These are phyloP conservation scores for Florisuga fusca DNA, from an alignment of 2,797 vertebrate species.

Conservation along the genomic window DNA sequence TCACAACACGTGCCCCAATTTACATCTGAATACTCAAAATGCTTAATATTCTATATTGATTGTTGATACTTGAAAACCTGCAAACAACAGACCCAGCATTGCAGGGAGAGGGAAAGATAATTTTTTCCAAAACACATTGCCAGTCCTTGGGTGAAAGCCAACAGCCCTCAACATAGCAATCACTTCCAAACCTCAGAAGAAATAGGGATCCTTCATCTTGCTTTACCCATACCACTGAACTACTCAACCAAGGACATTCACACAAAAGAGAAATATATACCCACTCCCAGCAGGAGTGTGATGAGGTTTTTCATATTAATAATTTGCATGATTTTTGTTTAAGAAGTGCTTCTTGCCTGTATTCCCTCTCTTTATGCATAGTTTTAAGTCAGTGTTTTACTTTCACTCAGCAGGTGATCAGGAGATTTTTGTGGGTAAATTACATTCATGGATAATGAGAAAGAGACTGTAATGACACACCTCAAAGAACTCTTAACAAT, in stretches of 20 bases:
- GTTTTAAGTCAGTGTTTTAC: background rate
- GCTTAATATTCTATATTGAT: slow-evolving; percentile 32
- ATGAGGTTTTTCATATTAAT: background rate
- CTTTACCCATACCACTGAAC: background rate
- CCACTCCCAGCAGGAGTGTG: background rate
- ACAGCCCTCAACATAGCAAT: background rate
- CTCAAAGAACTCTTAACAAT: slow-evolving; percentile 14
- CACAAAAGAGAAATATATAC: background rate
- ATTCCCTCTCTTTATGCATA: background rate
- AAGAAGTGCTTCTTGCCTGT: background rate
- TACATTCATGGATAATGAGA: slow-evolving; percentile 9
- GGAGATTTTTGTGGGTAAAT: background rate
- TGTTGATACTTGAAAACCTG: slow-evolving; percentile 17
- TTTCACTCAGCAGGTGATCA: slow-evolving; percentile 4
- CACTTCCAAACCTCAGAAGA: background rate
- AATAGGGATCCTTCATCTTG: background rate
- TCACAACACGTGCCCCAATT: background rate
- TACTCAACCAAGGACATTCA: background rate
- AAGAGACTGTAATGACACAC: slow-evolving; percentile 51
- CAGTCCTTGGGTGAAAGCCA: slow-evolving; percentile 9
- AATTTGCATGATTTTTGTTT: background rate
- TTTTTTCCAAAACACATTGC: background rate
- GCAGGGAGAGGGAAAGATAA: background rate
- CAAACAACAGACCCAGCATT: background rate
- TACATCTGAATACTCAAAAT: slow-evolving; percentile 18